Conservation (phyloP, 2,888 invertebrate species). For the Marasmarcha lunaedactyla region DNA sequence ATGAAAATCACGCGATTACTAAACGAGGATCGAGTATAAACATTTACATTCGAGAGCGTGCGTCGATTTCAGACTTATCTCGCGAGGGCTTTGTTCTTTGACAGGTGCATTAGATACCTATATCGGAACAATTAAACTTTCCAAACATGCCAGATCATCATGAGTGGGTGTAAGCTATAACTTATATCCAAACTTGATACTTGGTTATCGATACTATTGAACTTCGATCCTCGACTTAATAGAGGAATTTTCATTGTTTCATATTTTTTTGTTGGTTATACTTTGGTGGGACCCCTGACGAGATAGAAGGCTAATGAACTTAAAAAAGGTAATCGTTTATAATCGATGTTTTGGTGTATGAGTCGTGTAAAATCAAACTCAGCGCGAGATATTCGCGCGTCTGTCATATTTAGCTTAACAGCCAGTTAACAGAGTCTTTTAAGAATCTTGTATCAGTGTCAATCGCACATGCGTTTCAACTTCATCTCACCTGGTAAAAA, state of each 20-base stretch:
- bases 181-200: conserved; percentile 18
- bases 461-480: too few species aligned
- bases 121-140: conserved; percentile 68
- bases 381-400: too few species aligned
- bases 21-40: conserved; percentile 56
- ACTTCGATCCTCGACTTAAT: conserved; percentile 32
- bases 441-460: too few species aligned
- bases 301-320: conserved; percentile 5
- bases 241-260: conserved; percentile 53
- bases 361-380: too few species aligned
- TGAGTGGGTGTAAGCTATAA: conserved; percentile 32
- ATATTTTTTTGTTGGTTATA: conserved; percentile 12
- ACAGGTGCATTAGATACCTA: conserved; percentile 69
- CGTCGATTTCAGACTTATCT: conserved; percentile 63
- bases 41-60: conserved; percentile 63
- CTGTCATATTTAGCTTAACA: too few species aligned
- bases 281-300: conserved; percentile 16
- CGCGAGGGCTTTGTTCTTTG: conserved; percentile 58
- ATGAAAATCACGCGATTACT: conserved; percentile 41
- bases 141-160: conserved; percentile 49
- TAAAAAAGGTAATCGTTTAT: neutral
- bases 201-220: conserved; percentile 17
- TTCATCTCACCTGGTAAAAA: too few species aligned
- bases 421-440: too few species aligned
- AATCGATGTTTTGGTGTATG: too few species aligned